Percentiles rank a stretch among this genome's conserved stretches.
phyloP scores from a whole-genome alignment of 2,113 vertebrate genomes.

The Lota lota region DNA sequence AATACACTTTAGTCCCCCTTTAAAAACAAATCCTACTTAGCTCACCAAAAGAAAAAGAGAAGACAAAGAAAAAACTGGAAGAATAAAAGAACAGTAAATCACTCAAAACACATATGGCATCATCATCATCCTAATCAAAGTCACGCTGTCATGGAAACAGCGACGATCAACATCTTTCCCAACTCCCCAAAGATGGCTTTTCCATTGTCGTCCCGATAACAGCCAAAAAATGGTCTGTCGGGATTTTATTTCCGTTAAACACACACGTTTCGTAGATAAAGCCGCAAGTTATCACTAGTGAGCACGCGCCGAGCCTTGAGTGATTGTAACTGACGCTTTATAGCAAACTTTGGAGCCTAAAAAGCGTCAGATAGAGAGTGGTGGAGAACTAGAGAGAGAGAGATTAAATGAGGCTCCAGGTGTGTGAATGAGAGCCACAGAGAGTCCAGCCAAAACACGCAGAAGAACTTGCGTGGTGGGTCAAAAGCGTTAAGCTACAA shows the following conservation, averaged over 20 bases:
- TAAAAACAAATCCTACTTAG: not conserved
- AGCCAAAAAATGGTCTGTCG: slow-evolving; percentile 9
- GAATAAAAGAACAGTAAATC: slow-evolving; percentile 4
- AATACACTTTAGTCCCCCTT: slow-evolving; percentile 2
- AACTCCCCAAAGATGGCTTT: slow-evolving; percentile 19
- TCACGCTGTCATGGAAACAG: not conserved
- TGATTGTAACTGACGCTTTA: too few relatives aligned
- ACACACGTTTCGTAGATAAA: too few relatives aligned
- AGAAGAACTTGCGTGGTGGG: too few relatives aligned
- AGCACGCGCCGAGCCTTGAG: too few relatives aligned
- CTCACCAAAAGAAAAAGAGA: not conserved
- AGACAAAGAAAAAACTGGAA: slow-evolving; percentile 15
- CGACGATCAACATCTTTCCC: not conserved
- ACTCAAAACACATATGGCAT: slow-evolving; percentile 37
- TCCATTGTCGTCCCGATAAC: slow-evolving; percentile 23
- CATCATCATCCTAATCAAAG: slow-evolving; percentile 35
- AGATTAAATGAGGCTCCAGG: too few relatives aligned
- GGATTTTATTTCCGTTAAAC: slow-evolving; percentile 7
- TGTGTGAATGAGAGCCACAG: too few relatives aligned
- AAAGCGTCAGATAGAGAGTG: too few relatives aligned
- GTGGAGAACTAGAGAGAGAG: too few relatives aligned
- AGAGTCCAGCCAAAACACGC: too few relatives aligned
- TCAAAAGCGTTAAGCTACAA: too few relatives aligned
- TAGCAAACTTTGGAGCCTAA: too few relatives aligned
- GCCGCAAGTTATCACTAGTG: too few relatives aligned